Percentiles rank a stretch among this genome's conserved stretches.
Evolutionary conservation across 2,113 vertebrate species (phyloP).

Genomic region (Gopherus flavomarginatus): DNA sequence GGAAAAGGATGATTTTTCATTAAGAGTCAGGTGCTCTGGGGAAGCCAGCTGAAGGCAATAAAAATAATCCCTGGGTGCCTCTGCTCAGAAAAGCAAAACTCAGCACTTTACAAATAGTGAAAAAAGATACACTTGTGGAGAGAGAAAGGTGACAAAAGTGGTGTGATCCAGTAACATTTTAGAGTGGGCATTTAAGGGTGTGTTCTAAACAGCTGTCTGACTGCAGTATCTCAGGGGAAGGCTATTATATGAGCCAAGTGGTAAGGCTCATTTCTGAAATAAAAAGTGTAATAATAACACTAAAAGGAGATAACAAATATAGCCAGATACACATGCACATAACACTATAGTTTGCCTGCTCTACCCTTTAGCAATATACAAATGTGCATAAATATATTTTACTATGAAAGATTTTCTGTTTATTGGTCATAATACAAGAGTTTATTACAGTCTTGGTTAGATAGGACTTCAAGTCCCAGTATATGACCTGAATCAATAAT

Average conservation of each 20-base stretch:
- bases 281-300: not conserved
- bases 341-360: not conserved
- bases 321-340: not conserved
- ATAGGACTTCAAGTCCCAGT: constrained; percentile 30
- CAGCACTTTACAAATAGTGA: not conserved
- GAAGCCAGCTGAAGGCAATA: constrained; percentile 20
- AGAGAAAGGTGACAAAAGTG: not conserved
- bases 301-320: not conserved
- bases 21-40: not conserved
- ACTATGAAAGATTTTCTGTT: constrained; percentile 54
- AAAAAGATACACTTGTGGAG: not conserved
- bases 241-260: not conserved
- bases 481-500: constrained; percentile 45
- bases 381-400: constrained; percentile 64
- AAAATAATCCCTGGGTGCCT: not conserved
- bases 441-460: constrained; percentile 66
- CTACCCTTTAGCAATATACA: constrained; percentile 57
- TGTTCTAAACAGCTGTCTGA: not conserved
- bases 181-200: not conserved
- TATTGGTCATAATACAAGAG: constrained; percentile 24
- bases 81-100: not conserved
- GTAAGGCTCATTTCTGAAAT: not conserved
- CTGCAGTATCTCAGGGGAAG: not conserved
- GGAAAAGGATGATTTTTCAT: not conserved
- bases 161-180: not conserved